These are phyloP conservation scores for Pelecanoides urinatrix DNA, from an alignment of 2,113 vertebrate species.

Conservation along the genomic window DNA sequence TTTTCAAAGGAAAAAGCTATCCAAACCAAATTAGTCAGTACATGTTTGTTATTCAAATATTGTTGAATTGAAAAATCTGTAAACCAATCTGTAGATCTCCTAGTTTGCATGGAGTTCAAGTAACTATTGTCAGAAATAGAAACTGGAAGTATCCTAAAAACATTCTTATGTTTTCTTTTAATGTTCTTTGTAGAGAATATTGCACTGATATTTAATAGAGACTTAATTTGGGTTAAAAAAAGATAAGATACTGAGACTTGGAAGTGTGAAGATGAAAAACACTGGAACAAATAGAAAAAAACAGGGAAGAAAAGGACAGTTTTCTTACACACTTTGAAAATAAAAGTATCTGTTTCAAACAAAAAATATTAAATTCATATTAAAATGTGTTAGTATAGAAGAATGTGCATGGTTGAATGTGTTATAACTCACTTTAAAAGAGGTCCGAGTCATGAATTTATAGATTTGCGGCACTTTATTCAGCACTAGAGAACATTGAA, in stretches of 20 bases:
- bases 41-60: neutral
- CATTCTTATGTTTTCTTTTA: neutral
- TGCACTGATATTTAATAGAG: neutral
- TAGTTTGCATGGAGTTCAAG: neutral
- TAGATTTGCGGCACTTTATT: neutral
- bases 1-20: neutral
- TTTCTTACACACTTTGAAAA: neutral
- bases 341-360: neutral
- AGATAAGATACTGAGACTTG: neutral
- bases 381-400: neutral
- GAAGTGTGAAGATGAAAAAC: neutral
- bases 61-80: neutral
- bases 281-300: neutral
- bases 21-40: neutral
- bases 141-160: neutral
- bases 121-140: neutral
- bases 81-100: neutral
- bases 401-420: neutral
- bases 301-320: accelerated
- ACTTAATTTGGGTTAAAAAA: neutral
- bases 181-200: neutral
- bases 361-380: neutral
- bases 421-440: neutral
- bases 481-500: neutral
- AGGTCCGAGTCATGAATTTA: neutral